Percentiles rank a stretch among this genome's conserved stretches.
Conservation (phyloP, 2,888 invertebrate genomes). For the Xanthia icteritia region DNA sequence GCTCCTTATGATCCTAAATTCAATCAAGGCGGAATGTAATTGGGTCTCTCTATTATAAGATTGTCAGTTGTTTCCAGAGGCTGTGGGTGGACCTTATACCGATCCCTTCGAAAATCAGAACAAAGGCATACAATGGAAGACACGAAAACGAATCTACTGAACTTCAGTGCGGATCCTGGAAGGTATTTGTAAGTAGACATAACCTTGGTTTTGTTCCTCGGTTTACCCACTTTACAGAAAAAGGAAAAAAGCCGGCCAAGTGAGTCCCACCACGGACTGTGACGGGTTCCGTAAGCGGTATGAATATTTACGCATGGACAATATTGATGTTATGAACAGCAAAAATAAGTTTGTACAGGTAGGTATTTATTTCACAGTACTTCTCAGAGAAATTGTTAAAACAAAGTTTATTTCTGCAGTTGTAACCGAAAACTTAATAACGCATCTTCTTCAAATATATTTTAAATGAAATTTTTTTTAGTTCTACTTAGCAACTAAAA, state of each 20-base stretch:
- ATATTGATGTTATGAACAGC: neutral
- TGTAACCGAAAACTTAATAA: neutral
- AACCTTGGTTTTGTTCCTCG: neutral
- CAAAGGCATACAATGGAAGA: slow-evolving; percentile 22
- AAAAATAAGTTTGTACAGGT: neutral
- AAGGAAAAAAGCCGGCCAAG: neutral
- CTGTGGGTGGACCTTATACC: slow-evolving; percentile 5
- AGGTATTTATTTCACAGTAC: neutral
- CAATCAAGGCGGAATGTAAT: slow-evolving; percentile 33
- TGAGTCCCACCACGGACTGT: neutral
- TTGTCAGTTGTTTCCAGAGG: slow-evolving; percentile 29
- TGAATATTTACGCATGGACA: neutral
- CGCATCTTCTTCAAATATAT: neutral
- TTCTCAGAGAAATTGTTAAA: neutral
- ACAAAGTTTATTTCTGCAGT: neutral
- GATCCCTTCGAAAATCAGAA: slow-evolving; percentile 3
- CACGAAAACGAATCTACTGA: neutral
- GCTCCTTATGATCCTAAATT: slow-evolving; percentile 27
- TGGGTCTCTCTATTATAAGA: slow-evolving; percentile 27
- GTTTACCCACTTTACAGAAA: neutral
- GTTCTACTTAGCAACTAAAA: neutral
- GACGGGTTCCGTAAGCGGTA: neutral
- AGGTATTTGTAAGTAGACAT: slow-evolving; percentile 1
- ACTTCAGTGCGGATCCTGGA: neutral
- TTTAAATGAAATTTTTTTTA: neutral